phyloP scores from a whole-genome alignment of 2,888 invertebrate genomes.

The Drosophila phalerata region DNA sequence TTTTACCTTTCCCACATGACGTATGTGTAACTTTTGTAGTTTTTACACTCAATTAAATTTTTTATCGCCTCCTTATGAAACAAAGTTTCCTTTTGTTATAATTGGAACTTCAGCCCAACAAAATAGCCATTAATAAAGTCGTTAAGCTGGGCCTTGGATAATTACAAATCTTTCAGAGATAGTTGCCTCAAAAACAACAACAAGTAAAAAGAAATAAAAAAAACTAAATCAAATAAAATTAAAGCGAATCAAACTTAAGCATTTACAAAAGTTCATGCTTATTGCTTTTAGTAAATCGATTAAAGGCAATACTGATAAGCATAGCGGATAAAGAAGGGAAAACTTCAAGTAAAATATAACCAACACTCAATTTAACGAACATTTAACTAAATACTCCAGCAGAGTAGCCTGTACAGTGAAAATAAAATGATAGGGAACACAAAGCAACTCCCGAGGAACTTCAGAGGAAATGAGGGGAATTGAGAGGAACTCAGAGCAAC shows the following conservation, averaged over 20 bases:
- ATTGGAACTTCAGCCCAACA: conserved; percentile 21
- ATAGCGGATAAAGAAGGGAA: background rate
- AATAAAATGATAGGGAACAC: conserved; percentile 6
- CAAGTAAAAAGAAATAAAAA: conserved; percentile 1
- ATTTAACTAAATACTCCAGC: conserved; percentile 75
- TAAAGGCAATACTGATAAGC: conserved; percentile 52
- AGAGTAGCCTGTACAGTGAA: conserved; percentile 5
- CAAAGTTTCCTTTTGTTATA: conserved; percentile 38
- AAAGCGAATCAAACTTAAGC: conserved; percentile 63
- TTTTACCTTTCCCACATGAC: conserved; percentile 16
- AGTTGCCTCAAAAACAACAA: background rate
- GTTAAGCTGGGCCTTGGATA: conserved; percentile 60
- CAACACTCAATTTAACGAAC: conserved; percentile 75
- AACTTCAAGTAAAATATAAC: conserved; percentile 56
- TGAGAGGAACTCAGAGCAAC: conserved; percentile 37
- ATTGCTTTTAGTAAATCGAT: conserved; percentile 72
- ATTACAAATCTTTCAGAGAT: conserved; percentile 46
- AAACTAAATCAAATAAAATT: conserved; percentile 24
- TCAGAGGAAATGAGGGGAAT: conserved; percentile 4
- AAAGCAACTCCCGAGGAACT: background rate
- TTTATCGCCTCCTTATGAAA: conserved; percentile 26
- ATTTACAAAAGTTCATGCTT: conserved; percentile 71
- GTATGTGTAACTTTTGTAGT: conserved; percentile 18
- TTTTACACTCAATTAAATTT: conserved; percentile 17
- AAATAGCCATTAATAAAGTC: conserved; percentile 64